phyloP scores from a whole-genome alignment of 2,113 vertebrate species.

The Chloebia gouldiae region DNA sequence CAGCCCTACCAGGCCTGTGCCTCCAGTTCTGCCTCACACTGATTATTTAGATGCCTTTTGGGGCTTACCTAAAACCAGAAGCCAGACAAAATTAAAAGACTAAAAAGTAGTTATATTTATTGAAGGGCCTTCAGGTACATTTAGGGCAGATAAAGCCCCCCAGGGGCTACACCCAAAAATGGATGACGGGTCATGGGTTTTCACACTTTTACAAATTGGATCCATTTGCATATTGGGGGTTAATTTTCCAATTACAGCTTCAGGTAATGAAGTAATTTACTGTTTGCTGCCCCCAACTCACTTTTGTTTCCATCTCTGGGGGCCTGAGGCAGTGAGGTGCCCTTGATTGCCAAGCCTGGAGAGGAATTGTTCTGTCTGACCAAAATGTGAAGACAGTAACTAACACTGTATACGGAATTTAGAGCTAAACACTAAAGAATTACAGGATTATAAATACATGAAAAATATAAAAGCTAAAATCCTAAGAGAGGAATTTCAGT shows the following conservation, averaged over 20 bases:
- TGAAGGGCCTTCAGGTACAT: not conserved
- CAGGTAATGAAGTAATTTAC: not conserved
- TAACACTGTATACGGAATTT: no score
- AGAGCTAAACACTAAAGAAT: not conserved
- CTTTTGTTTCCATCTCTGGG: rapidly evolving
- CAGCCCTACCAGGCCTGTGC: not conserved
- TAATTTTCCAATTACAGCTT: not conserved
- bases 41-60: not conserved
- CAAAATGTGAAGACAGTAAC: not conserved
- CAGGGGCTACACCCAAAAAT: not conserved
- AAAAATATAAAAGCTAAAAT: not conserved
- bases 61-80: not conserved
- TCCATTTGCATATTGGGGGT: not conserved
- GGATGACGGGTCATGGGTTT: rapidly evolving
- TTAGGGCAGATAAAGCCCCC: not conserved
- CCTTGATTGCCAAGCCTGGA: not conserved
- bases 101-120: not conserved
- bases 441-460: not conserved
- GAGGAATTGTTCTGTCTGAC: not conserved
- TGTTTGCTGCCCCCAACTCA: not conserved
- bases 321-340: not conserved
- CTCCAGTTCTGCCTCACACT: not conserved
- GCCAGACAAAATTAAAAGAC: not conserved
- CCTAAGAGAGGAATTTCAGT: not conserved
- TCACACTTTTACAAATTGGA: not conserved